A percentile compares a stretch with the other conserved stretches of the same genome.
phyloP scores from a whole-genome alignment of 2,888 invertebrate genomes.

The Oithona nana region DNA sequence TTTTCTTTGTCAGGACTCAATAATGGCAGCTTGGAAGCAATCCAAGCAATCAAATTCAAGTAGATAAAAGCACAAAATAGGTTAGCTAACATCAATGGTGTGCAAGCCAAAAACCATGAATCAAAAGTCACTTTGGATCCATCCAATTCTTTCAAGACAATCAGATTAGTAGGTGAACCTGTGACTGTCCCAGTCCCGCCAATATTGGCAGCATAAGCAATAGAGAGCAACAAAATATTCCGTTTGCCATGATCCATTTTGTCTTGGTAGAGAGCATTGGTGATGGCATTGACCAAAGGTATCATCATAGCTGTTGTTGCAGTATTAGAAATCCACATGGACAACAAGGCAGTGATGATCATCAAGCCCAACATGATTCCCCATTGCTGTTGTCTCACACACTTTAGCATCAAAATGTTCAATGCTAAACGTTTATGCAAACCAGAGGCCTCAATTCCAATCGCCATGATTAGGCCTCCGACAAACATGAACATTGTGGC shows the following conservation, averaged over 20 bases:
- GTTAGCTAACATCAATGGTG: conserved; percentile 62
- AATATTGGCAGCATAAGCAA: conserved; percentile 27
- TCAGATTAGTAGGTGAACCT: conserved; percentile 4
- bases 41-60: conserved; percentile 47
- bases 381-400: conserved; percentile 28
- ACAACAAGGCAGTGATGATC: conserved; percentile 72
- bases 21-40: neutral
- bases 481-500: conserved; percentile 69
- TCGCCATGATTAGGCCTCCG: conserved; percentile 72
- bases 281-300: conserved; percentile 9
- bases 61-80: conserved; percentile 54
- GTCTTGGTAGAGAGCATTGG: neutral
- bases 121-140: conserved; percentile 44
- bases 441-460: conserved; percentile 71
- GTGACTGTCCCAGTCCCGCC: conserved; percentile 30
- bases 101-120: conserved; percentile 66
- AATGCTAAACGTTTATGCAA: conserved; percentile 67
- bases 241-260: neutral
- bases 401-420: conserved; percentile 46
- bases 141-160: neutral
- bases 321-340: conserved; percentile 91
- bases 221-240: conserved; percentile 23
- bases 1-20: neutral
- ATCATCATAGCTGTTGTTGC: conserved; percentile 51
- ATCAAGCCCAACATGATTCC: conserved; percentile 66